Base-by-base conservation (phyloP, 2,888 invertebrate genomes). In the Thymelicus acteon region DNA sequence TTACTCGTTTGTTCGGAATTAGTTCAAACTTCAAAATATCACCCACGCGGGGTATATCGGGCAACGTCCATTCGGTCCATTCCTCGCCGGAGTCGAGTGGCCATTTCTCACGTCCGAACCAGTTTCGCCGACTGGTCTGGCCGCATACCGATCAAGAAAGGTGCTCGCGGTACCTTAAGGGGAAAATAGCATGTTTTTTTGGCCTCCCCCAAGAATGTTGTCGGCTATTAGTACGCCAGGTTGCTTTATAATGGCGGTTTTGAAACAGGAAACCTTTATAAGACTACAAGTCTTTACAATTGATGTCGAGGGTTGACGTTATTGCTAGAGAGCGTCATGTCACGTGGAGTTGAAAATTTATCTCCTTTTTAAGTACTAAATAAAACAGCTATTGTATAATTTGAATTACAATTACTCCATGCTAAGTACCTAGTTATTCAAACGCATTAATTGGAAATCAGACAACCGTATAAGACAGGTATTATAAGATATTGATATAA, bases 121-220 rank as follows among this genome's bases (percentile, higher is more conserved):
- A 86, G 89, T 89, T 86, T 80, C 77, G 75, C 75, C 75, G 83
- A 91, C 87, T 87, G 85, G 89, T 88, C 80, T 65, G 83, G 80
- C 86, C 80, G 82, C 90, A 91, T 91, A 82, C 92, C 92, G 83
- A 85, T 85, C 88, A 90, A 86, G 89, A 91, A 91, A 89, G 88
- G 89, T 87, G 84, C 83, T 83, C 85, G 85, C 91, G 87, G 89
- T 84, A 81, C 90, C 87, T 84, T 90, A 87, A 89, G 85, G 89
- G 86, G 81, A 85, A 86, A 86, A 88, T 86, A 81, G 84, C 87
- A 80, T 86, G 81, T 81, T 86, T 90, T 79, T 92, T 91, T 88
- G 81, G 82, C 80, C 80, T 78, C 78, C 77, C 81, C 76, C 77
- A 82, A 84, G 85, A 82, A 86, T 85, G 83, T 78, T 79, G 85